phyloP scores from a whole-genome alignment of 2,888 invertebrate genomes.

The Cordilura impudica region DNA sequence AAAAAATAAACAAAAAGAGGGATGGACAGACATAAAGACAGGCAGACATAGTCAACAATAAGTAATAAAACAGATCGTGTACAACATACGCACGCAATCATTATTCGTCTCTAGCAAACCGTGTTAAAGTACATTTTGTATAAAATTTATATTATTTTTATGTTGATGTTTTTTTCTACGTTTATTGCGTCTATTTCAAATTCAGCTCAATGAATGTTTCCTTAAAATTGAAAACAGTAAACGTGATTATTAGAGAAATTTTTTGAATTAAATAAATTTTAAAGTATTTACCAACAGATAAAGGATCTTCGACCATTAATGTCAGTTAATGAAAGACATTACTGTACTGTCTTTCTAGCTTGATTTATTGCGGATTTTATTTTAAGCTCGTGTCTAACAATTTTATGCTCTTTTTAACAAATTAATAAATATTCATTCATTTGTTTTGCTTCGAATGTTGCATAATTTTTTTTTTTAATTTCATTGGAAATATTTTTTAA shows the following conservation, averaged over 20 bases:
- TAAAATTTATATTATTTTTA: conserved; percentile 28
- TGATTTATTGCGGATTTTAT: too few relatives aligned
- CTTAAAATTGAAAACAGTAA: background rate
- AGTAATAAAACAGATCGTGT: conserved; percentile 51
- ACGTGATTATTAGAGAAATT: background rate
- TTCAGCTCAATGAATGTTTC: background rate
- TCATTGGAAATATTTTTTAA: conserved; percentile 19
- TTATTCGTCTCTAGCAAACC: conserved; percentile 59
- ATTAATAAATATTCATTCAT: conserved; percentile 54
- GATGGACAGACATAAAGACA: conserved; percentile 3
- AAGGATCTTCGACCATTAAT: too few relatives aligned
- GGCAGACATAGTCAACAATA: conserved; percentile 6
- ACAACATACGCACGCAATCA: conserved; percentile 59
- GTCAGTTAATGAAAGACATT: too few relatives aligned
- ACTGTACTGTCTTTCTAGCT: too few relatives aligned
- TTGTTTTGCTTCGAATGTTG: background rate
- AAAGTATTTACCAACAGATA: too few relatives aligned
- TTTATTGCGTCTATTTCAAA: background rate
- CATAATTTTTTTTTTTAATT: conserved; percentile 15
- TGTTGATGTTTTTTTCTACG: background rate
- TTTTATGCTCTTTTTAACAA: conserved; percentile 30
- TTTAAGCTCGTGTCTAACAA: conserved; percentile 25
- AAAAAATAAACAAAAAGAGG: background rate
- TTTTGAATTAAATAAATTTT: too few relatives aligned
- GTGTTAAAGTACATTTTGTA: conserved; percentile 54